Base-by-base conservation (phyloP, 2,113 vertebrate species). In the Puffinus mauretanicus region DNA sequence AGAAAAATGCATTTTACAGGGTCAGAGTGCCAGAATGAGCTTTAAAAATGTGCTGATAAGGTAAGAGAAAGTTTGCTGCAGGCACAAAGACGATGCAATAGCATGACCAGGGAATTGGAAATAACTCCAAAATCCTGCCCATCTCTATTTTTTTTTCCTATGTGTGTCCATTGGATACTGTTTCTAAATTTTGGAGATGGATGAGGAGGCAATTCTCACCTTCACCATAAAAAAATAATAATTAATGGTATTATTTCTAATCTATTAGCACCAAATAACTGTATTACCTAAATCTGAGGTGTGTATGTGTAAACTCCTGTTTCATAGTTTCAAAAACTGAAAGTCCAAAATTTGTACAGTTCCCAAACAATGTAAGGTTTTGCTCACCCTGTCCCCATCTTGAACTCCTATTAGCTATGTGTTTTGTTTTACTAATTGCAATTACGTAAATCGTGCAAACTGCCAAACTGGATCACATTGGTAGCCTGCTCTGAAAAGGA, bases 281-380 rank as follows among this genome's bases (percentile, higher is more conserved):
- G 3, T 34, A 62, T 47, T 44, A 42, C 42, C 51, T 44, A 29
- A 67, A 72, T 46, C 21, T 55, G 55, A 62, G 30, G 13, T 73
- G 16, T 17, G 9, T 27, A 44, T 0, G 0, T 9, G 3, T 44
- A 54, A 67, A 57, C 16, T 46, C 8, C 36, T 11, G 8, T 38
- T 78, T n/a, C 38, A 40, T 1, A 62, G 10, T 30, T 81, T 60
- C 57, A 78, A 54, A 81, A 90, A 55, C 17, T 14, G 32, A 0
- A 72, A 72, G 40, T 32, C 27, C 54, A 46, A 7, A 27, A 57
- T 38, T 32, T 70, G 81, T 15, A 61, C 11, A 78, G 47, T 29
- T 51, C 25, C 26, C 60, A 51, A 87, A 79, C 27, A 91, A 61
- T 1, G 29, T 0, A 38, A 4, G 6, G 8, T 20, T 65, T 72